These are phyloP conservation scores for Phodopus roborovskii DNA, from an alignment of 2,113 vertebrate species.

Conservation along the genomic window DNA sequence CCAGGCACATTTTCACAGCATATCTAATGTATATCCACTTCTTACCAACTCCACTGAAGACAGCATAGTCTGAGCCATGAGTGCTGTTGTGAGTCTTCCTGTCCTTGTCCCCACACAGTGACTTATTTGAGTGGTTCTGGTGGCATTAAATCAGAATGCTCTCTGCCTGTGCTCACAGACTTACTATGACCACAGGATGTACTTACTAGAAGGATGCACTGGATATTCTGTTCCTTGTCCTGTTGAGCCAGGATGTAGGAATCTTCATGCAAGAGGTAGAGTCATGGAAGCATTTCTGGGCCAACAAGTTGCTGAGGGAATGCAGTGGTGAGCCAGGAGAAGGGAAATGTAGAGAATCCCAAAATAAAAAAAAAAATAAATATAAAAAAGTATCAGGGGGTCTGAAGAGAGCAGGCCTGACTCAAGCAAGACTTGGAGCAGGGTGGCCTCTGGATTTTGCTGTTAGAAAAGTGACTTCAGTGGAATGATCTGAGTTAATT, in stretches of 20 bases:
- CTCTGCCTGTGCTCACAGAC: not conserved
- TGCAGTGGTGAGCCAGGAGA: not conserved
- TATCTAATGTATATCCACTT: not conserved
- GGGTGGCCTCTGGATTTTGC: not conserved
- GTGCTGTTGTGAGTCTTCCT: not conserved
- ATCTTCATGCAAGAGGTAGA: not conserved
- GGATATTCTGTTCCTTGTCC: not conserved
- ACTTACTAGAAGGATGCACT: not conserved
- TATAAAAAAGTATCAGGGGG: not conserved
- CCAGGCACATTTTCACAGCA: not conserved
- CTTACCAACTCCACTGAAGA: not conserved
- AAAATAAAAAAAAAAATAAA: too few relatives aligned
- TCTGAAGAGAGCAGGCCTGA: slow-evolving; percentile 1
- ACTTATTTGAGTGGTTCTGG: not conserved
- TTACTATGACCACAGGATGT: not conserved
- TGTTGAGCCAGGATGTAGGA: not conserved
- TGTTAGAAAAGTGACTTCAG: not conserved
- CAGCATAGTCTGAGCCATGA: not conserved
- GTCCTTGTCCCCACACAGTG: not conserved
- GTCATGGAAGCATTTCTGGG: not conserved
- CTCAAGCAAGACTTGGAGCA: not conserved
- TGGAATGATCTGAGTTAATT: not conserved
- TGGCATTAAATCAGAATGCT: not conserved
- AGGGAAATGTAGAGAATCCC: too few relatives aligned
- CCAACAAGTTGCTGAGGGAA: not conserved